phyloP scores from a whole-genome alignment of 2,113 vertebrate genomes.

The Silurus meridionalis region DNA sequence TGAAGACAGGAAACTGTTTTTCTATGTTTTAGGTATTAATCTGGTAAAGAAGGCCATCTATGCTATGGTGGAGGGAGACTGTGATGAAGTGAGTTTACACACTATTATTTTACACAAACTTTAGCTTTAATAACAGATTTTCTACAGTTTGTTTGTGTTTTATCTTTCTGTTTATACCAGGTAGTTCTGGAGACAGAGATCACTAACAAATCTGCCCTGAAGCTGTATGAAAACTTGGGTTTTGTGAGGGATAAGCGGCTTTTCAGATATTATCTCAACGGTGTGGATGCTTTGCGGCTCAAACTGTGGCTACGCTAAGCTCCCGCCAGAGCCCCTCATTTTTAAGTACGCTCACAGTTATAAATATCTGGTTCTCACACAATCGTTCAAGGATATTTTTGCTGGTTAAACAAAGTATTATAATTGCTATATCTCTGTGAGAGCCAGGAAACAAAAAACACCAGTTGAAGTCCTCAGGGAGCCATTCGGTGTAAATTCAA shows the following conservation, averaged over 20 bases:
- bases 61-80: constrained; percentile 99
- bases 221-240: constrained; percentile 99
- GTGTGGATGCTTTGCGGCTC: constrained; percentile 90
- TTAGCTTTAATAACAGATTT: background rate
- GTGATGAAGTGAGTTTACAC: constrained; percentile 91
- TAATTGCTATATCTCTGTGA: background rate
- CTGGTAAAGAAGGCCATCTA: constrained; percentile 99
- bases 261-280: constrained; percentile 99
- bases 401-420: constrained; percentile 17
- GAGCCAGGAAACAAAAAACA: background rate
- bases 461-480: constrained; percentile 41
- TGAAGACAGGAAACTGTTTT: background rate
- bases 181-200: constrained; percentile 99
- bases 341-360: constrained; percentile 1
- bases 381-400: constrained; percentile 10
- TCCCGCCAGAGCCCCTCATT: background rate
- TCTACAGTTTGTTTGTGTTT: background rate
- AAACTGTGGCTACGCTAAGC: constrained; percentile 89
- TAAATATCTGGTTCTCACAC: background rate
- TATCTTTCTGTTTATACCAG: constrained; percentile 66
- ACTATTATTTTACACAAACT: background rate
- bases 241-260: constrained; percentile 99
- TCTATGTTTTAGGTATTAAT: constrained; percentile 87
- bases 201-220: constrained; percentile 99
- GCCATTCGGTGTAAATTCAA: background rate